Evolutionary conservation across 2,888 invertebrate genomes (phyloP), one percentile per base, ranked within the genome.

Genomic region (Xestia ashworthii): DNA sequence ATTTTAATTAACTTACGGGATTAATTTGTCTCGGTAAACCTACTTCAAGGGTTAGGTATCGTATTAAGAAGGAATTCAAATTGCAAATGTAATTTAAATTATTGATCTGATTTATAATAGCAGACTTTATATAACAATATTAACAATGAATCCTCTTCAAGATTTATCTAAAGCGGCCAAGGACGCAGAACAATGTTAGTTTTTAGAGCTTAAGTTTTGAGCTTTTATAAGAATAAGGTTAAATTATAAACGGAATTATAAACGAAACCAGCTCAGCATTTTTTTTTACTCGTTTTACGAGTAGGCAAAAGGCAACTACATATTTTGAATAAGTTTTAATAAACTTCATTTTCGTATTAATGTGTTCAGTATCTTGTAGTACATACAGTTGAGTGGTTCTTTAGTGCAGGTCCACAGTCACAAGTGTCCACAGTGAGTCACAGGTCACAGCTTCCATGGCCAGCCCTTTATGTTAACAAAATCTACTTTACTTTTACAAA

Each of bases 401-500:
- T 12, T 22, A 11, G 22, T 38, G 22, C 25, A 16, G 77, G 62
- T 48, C 14, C 41, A 25, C 55, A 78, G 66, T 32, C 32, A 65
- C 44, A 44, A n/a, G 53, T 72, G 72, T 58, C 19, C 11, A 32
- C 19, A 38, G 38, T 76, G 80, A 81, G 41, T 74, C 70, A 73
- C 67, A 70, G 25, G 62, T n/a, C 68, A 50, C 58, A 55, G 62
- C 53, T 64, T 66, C 71, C 65, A 65, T 41, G 64, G 75, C 81
- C 76, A 68, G 50, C 69, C 66, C 66, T 66, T 50, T 70, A 73
- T 50, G 78, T 65, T 53, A 85, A 74, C 73, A 44, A 82, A 79
- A 72, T 76, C 82, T 70, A 85, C 75, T 81, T 78, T 75, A 81
- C 70, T 84, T 84, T 82, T 81, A 67, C 83, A 78, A 72, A 78